Conservation (phyloP, 2,797 vertebrate species). For the Enteromius radiatus region DNA sequence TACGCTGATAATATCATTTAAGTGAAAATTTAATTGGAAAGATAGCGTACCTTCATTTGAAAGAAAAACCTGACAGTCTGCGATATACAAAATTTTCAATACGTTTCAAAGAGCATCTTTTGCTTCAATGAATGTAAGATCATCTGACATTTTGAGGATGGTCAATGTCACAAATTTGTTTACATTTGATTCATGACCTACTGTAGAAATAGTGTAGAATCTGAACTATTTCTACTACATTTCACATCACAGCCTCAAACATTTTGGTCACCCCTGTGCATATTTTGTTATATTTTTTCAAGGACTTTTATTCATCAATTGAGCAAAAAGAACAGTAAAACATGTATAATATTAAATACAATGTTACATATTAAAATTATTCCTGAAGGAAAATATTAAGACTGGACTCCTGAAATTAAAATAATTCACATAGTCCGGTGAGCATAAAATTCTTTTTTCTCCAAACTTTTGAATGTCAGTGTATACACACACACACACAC, state of each 20-base stretch:
- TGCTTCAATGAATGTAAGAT: background rate
- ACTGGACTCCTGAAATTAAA: background rate
- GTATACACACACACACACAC: background rate
- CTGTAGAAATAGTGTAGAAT: background rate
- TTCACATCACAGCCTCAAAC: background rate
- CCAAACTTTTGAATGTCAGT: background rate
- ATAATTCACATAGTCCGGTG: background rate
- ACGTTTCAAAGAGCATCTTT: background rate
- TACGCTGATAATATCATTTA: too few species aligned
- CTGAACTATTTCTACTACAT: background rate
- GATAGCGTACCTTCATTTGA: background rate
- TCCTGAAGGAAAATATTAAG: background rate
- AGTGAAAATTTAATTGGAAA: background rate
- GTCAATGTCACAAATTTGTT: background rate
- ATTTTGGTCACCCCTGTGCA: background rate
- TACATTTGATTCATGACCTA: background rate
- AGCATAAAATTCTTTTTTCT: background rate
- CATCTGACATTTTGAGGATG: background rate
- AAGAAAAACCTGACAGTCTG: background rate
- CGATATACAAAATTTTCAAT: background rate
- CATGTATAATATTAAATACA: background rate
- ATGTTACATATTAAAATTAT: background rate
- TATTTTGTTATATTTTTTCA: background rate
- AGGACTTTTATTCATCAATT: background rate
- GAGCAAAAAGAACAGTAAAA: background rate